Percentiles rank a stretch among this genome's conserved stretches.
phyloP scores from a whole-genome alignment of 2,888 invertebrate genomes.

The Drosophila picticornis region DNA sequence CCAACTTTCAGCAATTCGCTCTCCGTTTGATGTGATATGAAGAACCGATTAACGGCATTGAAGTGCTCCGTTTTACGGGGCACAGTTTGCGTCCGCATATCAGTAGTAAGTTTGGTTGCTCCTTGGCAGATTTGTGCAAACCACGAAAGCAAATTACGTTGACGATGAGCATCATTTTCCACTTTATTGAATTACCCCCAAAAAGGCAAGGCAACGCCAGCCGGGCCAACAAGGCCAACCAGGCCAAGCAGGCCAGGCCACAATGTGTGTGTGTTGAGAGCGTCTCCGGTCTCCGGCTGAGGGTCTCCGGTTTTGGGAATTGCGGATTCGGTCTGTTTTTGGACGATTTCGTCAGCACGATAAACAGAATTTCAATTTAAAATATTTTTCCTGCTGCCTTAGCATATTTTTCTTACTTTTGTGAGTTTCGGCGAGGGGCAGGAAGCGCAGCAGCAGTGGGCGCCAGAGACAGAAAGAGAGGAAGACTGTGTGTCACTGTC shows the following conservation, averaged over 20 bases:
- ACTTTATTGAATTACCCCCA: conserved; percentile 78
- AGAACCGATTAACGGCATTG: conserved; percentile 78
- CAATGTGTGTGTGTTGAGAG: conserved; percentile 26
- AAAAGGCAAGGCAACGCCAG: conserved; percentile 39
- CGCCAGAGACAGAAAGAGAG: not conserved
- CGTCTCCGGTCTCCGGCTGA: not conserved
- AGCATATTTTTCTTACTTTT: conserved; percentile 65
- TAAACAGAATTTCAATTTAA: conserved; percentile 82
- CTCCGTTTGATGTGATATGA: conserved; percentile 75
- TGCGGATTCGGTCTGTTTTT: conserved; percentile 34
- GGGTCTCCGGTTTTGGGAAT: conserved; percentile 9
- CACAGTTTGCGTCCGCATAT: conserved; percentile 27
- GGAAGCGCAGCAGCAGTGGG: not conserved
- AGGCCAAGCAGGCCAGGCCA: conserved; percentile 29
- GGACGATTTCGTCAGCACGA: conserved; percentile 65
- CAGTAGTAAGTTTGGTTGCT: conserved; percentile 40
- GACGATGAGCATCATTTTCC: conserved; percentile 81
- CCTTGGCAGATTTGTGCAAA: conserved; percentile 64
- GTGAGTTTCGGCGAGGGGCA: not conserved
- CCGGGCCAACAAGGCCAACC: conserved; percentile 30
- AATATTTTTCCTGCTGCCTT: conserved; percentile 74
- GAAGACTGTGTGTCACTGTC: conserved; percentile 25
- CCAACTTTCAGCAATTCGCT: conserved; percentile 52
- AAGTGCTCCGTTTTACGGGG: conserved; percentile 46
- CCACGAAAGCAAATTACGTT: conserved; percentile 81